Conservation (phyloP, 2,888 invertebrate species). For the Rambutsinella grinnellia region DNA sequence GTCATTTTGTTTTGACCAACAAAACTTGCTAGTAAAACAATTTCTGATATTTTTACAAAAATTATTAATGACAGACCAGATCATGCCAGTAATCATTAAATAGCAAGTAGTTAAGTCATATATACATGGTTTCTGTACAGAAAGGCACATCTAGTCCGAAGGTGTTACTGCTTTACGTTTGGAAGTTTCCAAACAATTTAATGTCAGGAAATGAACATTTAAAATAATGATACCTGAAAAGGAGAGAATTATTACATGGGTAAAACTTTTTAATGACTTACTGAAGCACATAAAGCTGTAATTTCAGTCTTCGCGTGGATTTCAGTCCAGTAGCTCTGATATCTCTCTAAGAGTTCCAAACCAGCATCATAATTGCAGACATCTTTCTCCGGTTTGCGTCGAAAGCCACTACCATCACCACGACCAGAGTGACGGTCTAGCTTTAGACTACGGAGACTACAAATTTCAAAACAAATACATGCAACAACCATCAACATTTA, state of each 20-base stretch:
- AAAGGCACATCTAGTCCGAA: too few relatives aligned
- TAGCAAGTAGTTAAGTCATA: too few relatives aligned
- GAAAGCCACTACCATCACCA: conserved; percentile 26
- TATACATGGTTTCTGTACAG: too few relatives aligned
- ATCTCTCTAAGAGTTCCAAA: conserved; percentile 78
- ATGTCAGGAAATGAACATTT: neutral
- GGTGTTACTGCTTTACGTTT: too few relatives aligned
- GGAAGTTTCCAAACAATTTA: too few relatives aligned
- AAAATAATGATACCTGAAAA: neutral
- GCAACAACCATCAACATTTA: neutral
- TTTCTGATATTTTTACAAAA: too few relatives aligned
- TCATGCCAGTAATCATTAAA: too few relatives aligned
- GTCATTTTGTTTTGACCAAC: too few relatives aligned
- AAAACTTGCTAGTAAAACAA: too few relatives aligned
- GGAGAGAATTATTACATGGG: neutral
- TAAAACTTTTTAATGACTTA: conserved; percentile 51
- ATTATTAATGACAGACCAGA: too few relatives aligned
- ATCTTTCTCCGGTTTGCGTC: conserved; percentile 58
- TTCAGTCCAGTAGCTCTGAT: conserved; percentile 80
- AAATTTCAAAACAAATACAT: conserved; percentile 23
- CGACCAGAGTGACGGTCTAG: conserved; percentile 59
- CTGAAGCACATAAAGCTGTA: conserved; percentile 74
- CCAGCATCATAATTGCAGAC: conserved; percentile 76
- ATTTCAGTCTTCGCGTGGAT: conserved; percentile 78
- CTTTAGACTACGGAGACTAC: conserved; percentile 62